phyloP scores from a whole-genome alignment of 2,888 invertebrate species.

The Andrena dorsata region DNA sequence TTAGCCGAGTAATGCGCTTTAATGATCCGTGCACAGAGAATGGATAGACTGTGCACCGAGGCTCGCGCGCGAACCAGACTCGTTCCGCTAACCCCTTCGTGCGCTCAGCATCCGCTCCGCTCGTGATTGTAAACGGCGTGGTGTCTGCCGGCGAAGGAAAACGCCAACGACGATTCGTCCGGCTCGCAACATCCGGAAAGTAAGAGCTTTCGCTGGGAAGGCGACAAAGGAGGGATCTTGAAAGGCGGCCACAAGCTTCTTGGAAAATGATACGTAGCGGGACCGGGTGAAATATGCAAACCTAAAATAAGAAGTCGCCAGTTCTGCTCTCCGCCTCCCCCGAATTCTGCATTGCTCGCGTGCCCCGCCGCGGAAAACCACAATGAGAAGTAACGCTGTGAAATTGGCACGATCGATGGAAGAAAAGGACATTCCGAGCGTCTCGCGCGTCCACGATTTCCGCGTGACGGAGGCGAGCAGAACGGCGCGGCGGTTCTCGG shows the following conservation, averaged over 20 bases:
- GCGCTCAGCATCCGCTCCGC: slow-evolving; percentile 28
- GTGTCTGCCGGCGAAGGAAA: not conserved
- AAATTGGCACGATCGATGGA: not conserved
- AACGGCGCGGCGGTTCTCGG: slow-evolving; percentile 31
- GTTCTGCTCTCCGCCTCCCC: slow-evolving; percentile 17
- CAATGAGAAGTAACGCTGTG: not conserved
- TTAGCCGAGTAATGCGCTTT: slow-evolving; percentile 54
- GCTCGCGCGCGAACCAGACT: slow-evolving; percentile 18
- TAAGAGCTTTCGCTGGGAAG: not conserved
- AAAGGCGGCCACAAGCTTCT: slow-evolving; percentile 65
- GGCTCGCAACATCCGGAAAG: not conserved
- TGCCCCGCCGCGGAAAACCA: not conserved
- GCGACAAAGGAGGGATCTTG: too few species aligned
- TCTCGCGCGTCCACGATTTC: not conserved
- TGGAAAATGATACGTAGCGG: slow-evolving; percentile 56
- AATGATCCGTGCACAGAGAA: slow-evolving; percentile 39
- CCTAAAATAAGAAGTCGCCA: not conserved
- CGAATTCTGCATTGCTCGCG: slow-evolving; percentile 20
- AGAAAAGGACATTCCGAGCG: not conserved
- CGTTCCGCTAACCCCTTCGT: slow-evolving; percentile 36
- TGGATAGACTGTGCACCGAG: slow-evolving; percentile 20
- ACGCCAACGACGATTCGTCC: not conserved
- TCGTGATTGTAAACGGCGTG: slow-evolving; percentile 5
- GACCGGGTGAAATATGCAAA: too few species aligned
- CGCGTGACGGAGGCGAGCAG: not conserved